Evolutionary conservation across 2,797 vertebrate genomes (phyloP), one percentile per base, ranked within the genome.

Genomic region (Gymnothorax reevesii): DNA sequence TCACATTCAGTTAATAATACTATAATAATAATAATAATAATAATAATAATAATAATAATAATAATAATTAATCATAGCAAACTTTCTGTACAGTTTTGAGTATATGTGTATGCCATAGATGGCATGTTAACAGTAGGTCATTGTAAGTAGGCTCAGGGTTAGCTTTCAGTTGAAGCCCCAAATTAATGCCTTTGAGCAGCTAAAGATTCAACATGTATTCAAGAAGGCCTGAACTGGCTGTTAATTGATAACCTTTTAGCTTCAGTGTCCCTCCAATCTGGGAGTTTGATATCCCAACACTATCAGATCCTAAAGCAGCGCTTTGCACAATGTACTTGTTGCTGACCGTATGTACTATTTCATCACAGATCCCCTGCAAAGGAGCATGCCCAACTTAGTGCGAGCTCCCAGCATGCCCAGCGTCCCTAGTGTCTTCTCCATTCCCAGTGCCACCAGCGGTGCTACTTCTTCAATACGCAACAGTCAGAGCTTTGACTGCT

Each of bases 401-500:
- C 73, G 73, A 77, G 73, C 73, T 52, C 73, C 73, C 73, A 77
- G 73, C 73, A 77, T 77, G 33, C 73, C 73, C 73, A 77, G 73
- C 7, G 86, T 92, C 91, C 94, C 94, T 93, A 98, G 97, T 93
- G 96, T 97, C 96, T 96, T 97, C 13, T 97, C 97, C 82, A 94
- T 98, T 0, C 94, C 97, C 0, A 69, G 91, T 7, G 91, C 91
- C 89, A 94, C 89, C 90, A 27, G 92, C 0, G 91, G 91, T 88
- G 95, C 97, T 86, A 94, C 95, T 0, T 91, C 95, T 88, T 94
- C 97, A 89, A 97, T 99, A 92, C 95, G 97, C 92, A 98, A 94
- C 91, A 99, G 98, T 91, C 97, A 97, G 92, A 99, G 98, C 91
- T 99, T 99, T 87, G 98, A 99, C 92, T 98, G 97, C 2, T 96